A percentile compares a stretch with the other conserved stretches of the same genome.
phyloP scores from a whole-genome alignment of 2,888 invertebrate species.

The Drepanosiphum platanoidis region DNA sequence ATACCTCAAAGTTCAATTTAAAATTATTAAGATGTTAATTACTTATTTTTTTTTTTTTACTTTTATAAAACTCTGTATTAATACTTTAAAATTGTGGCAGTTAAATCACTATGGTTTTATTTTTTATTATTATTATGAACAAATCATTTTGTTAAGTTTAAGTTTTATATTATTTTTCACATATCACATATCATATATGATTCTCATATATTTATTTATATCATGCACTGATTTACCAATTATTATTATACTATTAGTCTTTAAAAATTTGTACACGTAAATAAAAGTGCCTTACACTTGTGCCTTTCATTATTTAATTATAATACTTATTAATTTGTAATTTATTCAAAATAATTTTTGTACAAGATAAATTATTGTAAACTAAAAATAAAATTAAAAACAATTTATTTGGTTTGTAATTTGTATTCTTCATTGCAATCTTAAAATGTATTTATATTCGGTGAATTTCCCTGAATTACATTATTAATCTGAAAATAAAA shows the following conservation, averaged over 20 bases:
- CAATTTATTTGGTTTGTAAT: not conserved
- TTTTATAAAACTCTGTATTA: slow-evolving; percentile 12
- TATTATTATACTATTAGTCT: slow-evolving; percentile 10
- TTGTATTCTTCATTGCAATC: not conserved
- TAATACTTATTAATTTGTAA: slow-evolving; percentile 18
- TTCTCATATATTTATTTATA: not conserved
- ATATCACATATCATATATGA: slow-evolving; percentile 27
- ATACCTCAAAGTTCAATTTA: not conserved
- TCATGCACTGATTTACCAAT: slow-evolving; percentile 31
- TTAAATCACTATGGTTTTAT: not conserved
- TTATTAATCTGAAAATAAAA: slow-evolving; percentile 36
- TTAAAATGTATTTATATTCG: not conserved
- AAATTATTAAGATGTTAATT: not conserved
- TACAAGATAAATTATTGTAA: slow-evolving; percentile 1
- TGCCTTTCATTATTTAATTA: slow-evolving; percentile 43
- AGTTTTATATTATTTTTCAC: slow-evolving; percentile 42
- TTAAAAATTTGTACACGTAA: not conserved
- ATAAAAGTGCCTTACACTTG: slow-evolving; percentile 47
- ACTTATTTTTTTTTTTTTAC: slow-evolving; percentile 6
- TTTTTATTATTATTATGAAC: slow-evolving; percentile 3
- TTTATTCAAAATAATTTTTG: not conserved
- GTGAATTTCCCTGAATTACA: not conserved
- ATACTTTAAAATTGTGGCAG: not conserved
- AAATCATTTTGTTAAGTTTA: slow-evolving; percentile 39
- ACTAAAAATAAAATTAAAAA: not conserved